Evolutionary conservation across 2,797 vertebrate species (phyloP), one percentile per base, ranked within the genome.

Genomic region (Pogoniulus pusillus): DNA sequence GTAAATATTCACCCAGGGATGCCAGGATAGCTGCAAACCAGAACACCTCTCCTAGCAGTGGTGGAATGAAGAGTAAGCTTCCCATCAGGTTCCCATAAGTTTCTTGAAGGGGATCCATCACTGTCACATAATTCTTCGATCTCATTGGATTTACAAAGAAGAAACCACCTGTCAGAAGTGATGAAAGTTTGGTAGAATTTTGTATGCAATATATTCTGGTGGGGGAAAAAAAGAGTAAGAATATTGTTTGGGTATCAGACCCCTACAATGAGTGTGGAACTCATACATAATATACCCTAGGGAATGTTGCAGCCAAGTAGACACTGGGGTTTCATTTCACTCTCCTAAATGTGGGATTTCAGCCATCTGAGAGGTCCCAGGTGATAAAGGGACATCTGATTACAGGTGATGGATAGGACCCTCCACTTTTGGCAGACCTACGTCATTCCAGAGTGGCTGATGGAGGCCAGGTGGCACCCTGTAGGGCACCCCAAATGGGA

Each of bases 101-200:
- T 84, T 97, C 96, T 85, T 98, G 98, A 85, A 98, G 97, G 3
- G 98, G 98, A 85, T 98, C 98, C 98, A 98, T 98, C 96, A 98
- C 97, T 6, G 98, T 98, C 92, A 98, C 13, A 1, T 97, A 98
- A 59, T 97, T 98, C 94, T 98, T 98, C 82, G 97, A 95, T 96
- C 98, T 98, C 98, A 98, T 98, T 30, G 98, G 98, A 51, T 97
- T 98, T 53, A 97, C 97, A 82, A 98, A 98, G 96, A 98, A 98
- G 94, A 98, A 96, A 43, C 97, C 98, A 94, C 98, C 98, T 98
- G 76, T 72, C 12, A 57, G 57, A 92, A 91, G 27, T 22, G 30
- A 76, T 9, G 14, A 87, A 5, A 77, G 72, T 86, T 68, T 78
- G 30, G 30, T 59, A 72, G 60, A 78, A 69, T 47, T 55, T 49